Evolutionary conservation across 2,113 vertebrate genomes (phyloP).

Genomic region (Festucalex cinctus): DNA sequence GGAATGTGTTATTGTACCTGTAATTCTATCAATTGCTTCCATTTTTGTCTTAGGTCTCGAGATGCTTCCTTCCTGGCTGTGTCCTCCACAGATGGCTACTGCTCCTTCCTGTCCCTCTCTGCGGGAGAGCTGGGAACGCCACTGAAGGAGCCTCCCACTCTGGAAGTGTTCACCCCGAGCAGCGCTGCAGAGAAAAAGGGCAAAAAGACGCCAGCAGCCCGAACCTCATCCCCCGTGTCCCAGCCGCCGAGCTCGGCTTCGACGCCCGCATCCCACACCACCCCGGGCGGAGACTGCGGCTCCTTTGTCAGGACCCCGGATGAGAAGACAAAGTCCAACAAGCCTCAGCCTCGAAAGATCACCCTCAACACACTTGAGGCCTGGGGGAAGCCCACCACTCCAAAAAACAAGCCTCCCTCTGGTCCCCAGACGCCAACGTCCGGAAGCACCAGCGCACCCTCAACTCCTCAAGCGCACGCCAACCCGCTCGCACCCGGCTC

Average conservation of each 20-base stretch:
- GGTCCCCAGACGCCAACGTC: conserved; percentile 26
- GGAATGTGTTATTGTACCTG: background rate
- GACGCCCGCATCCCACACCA: conserved; percentile 21
- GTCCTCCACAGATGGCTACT: conserved; percentile 96
- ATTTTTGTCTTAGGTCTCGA: conserved; percentile 77
- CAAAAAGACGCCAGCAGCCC: conserved; percentile 69
- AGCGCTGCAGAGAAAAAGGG: conserved; percentile 80
- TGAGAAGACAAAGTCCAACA: conserved; percentile 75
- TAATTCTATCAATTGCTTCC: background rate
- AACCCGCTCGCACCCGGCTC: conserved; percentile 47
- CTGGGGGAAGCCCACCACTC: conserved; percentile 79
- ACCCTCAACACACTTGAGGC: conserved; percentile 86
- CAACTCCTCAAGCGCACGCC: conserved; percentile 7
- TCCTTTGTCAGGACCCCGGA: conserved; percentile 53
- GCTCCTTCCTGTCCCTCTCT: conserved; percentile 92
- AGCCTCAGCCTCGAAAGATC: conserved; percentile 80
- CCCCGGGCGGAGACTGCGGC: conserved; percentile 54
- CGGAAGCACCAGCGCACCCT: conserved; percentile 21
- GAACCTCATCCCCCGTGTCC: conserved; percentile 52
- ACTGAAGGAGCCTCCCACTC: conserved; percentile 82
- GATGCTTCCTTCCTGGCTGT: conserved; percentile 91
- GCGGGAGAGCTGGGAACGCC: conserved; percentile 84
- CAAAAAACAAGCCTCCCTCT: conserved; percentile 46
- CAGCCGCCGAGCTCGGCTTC: conserved; percentile 30
- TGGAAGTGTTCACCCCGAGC: conserved; percentile 70